Percentiles rank a stretch among this genome's conserved stretches.
These are phyloP conservation scores for Sebastolobus altivelis DNA, from an alignment of 2,797 vertebrate genomes.

Conservation along the genomic window DNA sequence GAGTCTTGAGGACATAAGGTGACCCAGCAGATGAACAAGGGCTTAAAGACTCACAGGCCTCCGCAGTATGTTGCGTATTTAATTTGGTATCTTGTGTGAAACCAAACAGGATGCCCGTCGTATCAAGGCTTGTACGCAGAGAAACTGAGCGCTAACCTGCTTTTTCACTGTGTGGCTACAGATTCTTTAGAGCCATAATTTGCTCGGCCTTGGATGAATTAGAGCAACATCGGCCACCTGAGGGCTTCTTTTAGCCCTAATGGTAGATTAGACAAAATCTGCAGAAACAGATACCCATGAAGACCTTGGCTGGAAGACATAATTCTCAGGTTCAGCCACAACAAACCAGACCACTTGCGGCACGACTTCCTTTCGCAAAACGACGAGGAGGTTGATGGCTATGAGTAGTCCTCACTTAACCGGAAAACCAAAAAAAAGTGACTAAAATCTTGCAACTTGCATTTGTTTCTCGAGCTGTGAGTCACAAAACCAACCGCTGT, in stretches of 20 bases:
- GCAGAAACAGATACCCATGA: slow-evolving; percentile 46
- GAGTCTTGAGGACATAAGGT: slow-evolving; percentile 20
- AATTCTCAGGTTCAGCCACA: slow-evolving; percentile 67
- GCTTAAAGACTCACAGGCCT: slow-evolving; percentile 20
- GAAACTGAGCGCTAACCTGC: not conserved
- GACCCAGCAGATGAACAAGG: slow-evolving; percentile 22
- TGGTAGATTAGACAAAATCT: slow-evolving; percentile 52
- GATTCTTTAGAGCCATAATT: slow-evolving; percentile 27
- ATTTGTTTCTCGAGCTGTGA: slow-evolving; percentile 38
- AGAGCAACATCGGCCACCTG: slow-evolving; percentile 52
- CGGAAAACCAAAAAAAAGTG: slow-evolving; percentile 28
- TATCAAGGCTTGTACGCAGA: not conserved
- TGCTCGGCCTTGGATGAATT: slow-evolving; percentile 39
- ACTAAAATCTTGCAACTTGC: slow-evolving; percentile 45
- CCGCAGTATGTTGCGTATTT: not conserved
- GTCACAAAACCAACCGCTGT: slow-evolving; percentile 49
- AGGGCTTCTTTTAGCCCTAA: slow-evolving; percentile 47
- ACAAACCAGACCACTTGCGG: slow-evolving; percentile 46
- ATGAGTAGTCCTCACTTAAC: slow-evolving; percentile 1
- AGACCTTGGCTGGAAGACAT: slow-evolving; percentile 72
- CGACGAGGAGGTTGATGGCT: not conserved
- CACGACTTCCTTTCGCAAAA: slow-evolving; percentile 36
- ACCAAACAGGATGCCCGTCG: not conserved
- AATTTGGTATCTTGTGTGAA: slow-evolving; percentile 19
- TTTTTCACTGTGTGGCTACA: not conserved